Conservation (phyloP, 1,140 invertebrate genomes). For the Lepidurus packardi region DNA sequence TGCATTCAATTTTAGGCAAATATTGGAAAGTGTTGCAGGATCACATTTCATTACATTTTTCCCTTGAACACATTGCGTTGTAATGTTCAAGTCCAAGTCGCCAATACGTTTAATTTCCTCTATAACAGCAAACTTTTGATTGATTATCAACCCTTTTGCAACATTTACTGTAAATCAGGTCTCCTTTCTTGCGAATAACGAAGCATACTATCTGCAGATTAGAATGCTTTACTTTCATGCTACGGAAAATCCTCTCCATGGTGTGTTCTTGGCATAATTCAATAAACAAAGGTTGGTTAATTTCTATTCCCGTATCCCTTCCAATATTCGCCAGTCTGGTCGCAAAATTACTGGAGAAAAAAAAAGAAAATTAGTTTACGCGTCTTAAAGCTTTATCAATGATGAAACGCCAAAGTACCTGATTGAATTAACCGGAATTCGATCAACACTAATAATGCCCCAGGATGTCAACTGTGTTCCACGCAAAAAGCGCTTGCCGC, state of each 20-base stretch:
- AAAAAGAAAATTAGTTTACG: background rate
- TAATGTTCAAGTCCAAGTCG: constrained; percentile 64
- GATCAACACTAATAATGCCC: constrained; percentile 37
- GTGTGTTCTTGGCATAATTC: background rate
- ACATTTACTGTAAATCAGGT: constrained; percentile 52
- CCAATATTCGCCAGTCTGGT: background rate
- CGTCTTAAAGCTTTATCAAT: constrained; percentile 46
- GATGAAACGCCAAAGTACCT: constrained; percentile 51
- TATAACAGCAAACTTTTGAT: constrained; percentile 37
- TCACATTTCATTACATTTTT: constrained; percentile 48
- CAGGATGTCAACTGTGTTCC: constrained; percentile 43
- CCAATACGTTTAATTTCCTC: constrained; percentile 63
- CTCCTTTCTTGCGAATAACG: constrained; percentile 52
- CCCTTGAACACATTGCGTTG: constrained; percentile 75
- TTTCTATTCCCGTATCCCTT: background rate
- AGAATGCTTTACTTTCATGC: constrained; percentile 48
- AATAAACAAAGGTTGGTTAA: background rate
- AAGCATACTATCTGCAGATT: constrained; percentile 52
- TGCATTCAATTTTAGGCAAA: constrained; percentile 76
- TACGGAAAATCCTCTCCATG: constrained; percentile 17
- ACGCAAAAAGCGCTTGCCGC: constrained; percentile 54
- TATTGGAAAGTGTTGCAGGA: constrained; percentile 58
- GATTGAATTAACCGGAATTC: background rate
- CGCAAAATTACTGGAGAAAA: background rate
- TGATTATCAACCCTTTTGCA: background rate